Evolutionary conservation across 2,888 invertebrate species (phyloP).

Genomic region (Prosapia bicincta): DNA sequence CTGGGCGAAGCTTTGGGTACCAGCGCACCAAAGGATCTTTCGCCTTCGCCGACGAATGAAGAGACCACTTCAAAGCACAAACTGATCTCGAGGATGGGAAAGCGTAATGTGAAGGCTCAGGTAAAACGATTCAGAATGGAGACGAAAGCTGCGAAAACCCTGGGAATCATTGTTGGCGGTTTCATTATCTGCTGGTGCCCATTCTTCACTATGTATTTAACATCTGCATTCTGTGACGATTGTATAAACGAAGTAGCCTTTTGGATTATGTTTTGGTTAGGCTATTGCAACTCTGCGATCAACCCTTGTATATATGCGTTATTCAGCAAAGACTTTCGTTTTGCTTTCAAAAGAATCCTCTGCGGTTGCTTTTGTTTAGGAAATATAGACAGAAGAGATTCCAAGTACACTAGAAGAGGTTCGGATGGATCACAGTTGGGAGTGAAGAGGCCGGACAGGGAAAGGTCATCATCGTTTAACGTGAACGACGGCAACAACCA

Average conservation of each 20-base stretch:
- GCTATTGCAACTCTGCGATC: constrained; percentile 95
- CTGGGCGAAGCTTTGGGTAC: constrained; percentile 36
- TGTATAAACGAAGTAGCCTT: constrained; percentile 84
- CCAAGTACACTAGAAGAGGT: constrained; percentile 37
- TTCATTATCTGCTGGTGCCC: constrained; percentile 97
- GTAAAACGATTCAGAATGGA: constrained; percentile 92
- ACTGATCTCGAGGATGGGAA: constrained; percentile 68
- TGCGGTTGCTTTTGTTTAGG: constrained; percentile 60
- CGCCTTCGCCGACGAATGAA: constrained; percentile 42
- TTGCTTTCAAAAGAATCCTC: constrained; percentile 90
- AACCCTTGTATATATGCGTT: constrained; percentile 94
- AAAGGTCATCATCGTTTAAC: constrained; percentile 31
- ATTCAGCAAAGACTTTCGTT: constrained; percentile 92
- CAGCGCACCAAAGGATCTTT: constrained; percentile 38
- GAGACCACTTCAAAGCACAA: constrained; percentile 45
- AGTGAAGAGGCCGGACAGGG: constrained; percentile 45
- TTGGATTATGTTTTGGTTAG: constrained; percentile 93
- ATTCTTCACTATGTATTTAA: constrained; percentile 92
- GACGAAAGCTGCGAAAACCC: constrained; percentile 94
- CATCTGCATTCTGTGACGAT: constrained; percentile 81
- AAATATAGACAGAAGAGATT: constrained; percentile 31
- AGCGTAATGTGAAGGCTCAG: constrained; percentile 85
- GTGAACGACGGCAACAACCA: constrained; percentile 24
- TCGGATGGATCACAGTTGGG: constrained; percentile 45
- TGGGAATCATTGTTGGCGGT: constrained; percentile 95